Percentiles rank a stretch among this genome's conserved stretches.
These are phyloP conservation scores for Callosobruchus maculatus DNA, from an alignment of 2,888 invertebrate species.

Conservation along the genomic window DNA sequence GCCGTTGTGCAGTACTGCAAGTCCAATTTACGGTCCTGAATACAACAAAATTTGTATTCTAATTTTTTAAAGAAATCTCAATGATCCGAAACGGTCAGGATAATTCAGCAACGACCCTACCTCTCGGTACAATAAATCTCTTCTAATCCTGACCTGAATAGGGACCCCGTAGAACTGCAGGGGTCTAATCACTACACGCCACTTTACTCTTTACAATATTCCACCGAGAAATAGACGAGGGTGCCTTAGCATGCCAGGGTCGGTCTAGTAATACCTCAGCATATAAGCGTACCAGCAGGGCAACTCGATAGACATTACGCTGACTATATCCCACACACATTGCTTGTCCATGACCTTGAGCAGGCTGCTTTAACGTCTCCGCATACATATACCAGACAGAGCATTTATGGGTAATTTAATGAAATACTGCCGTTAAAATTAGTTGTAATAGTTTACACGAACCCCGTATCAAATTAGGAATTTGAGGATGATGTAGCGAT, in stretches of 20 bases:
- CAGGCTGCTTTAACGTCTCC: too few species aligned
- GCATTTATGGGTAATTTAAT: too few species aligned
- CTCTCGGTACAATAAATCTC: neutral
- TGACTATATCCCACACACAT: too few species aligned
- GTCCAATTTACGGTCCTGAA: neutral
- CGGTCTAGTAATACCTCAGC: neutral
- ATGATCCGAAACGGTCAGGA: neutral
- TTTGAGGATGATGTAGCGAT: too few species aligned
- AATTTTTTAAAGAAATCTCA: neutral
- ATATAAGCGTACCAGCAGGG: too few species aligned
- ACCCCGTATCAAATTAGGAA: too few species aligned
- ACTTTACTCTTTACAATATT: neutral
- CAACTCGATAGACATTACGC: too few species aligned
- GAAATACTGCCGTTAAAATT: too few species aligned
- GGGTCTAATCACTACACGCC: slow-evolving; percentile 4
- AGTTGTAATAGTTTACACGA: too few species aligned
- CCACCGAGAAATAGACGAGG: neutral
- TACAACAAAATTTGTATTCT: neutral
- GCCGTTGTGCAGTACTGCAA: neutral
- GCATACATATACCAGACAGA: too few species aligned
- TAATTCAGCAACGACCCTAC: neutral
- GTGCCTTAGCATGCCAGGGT: neutral
- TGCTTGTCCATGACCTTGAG: too few species aligned
- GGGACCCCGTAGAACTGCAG: neutral
- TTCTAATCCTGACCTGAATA: neutral